Percentiles rank a stretch among this genome's conserved stretches.
These are phyloP conservation scores for Acromyrmex heyeri DNA, from an alignment of 1,140 invertebrate species.

Conservation along the genomic window DNA sequence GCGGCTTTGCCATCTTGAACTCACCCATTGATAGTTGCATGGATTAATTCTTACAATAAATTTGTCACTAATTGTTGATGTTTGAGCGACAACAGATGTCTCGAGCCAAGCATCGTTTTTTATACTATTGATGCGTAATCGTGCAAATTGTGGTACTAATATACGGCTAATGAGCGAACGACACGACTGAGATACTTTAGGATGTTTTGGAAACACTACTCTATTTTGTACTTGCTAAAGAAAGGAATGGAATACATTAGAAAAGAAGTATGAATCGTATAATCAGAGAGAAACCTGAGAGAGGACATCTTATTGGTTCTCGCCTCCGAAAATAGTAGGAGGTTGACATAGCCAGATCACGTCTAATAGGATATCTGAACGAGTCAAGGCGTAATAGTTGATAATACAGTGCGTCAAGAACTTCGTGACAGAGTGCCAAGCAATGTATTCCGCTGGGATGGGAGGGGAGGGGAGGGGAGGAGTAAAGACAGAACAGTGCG, in stretches of 20 bases:
- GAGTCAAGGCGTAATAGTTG: too few species aligned
- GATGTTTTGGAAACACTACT: slow-evolving; percentile 90
- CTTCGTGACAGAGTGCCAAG: too few species aligned
- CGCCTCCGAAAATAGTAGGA: too few species aligned
- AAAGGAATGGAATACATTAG: not conserved
- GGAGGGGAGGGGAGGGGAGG: too few species aligned
- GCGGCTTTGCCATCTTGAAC: too few species aligned
- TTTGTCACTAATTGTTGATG: slow-evolving; percentile 71
- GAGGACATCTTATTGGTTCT: too few species aligned
- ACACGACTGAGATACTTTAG: slow-evolving; percentile 89
- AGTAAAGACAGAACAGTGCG: too few species aligned
- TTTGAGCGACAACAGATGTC: slow-evolving; percentile 70
- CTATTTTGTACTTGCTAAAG: slow-evolving; percentile 91
- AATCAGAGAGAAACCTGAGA: too few species aligned
- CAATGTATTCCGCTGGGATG: too few species aligned
- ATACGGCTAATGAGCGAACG: slow-evolving; percentile 90
- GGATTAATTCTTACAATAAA: slow-evolving; percentile 46
- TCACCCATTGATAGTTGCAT: not conserved
- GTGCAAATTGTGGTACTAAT: slow-evolving; percentile 89
- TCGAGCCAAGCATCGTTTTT: slow-evolving; percentile 89
- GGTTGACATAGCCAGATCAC: too few species aligned
- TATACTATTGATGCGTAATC: slow-evolving; percentile 89
- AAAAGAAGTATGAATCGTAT: not conserved
- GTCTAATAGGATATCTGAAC: too few species aligned
- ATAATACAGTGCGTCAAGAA: too few species aligned